Base-by-base conservation (phyloP, 2,888 invertebrate genomes). In the Dexiosoma caninum region DNA sequence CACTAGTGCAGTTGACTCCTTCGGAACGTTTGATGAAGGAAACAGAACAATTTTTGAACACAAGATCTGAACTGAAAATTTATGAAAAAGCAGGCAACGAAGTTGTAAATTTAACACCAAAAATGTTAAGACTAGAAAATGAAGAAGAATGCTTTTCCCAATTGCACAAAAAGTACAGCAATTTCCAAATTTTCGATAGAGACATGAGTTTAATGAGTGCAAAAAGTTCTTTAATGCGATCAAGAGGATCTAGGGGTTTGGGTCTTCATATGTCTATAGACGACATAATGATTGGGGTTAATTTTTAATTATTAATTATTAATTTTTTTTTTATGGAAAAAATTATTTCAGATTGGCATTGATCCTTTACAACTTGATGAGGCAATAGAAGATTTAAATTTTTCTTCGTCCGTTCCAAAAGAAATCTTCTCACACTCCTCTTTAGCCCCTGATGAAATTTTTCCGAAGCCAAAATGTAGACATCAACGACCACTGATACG, bases 401-500 rank as follows among this genome's bases (percentile, higher is more conserved):
- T 12, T 16, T 23, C 30, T 23, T 10, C 7, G 23, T 6, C 21
- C 2, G 1, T 0, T 4, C 9, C 16, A 5, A 10, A 1, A 6
- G 2, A 0, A 6, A 14, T 3, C 2, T 5, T 59, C 9, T 59
- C 59, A 0, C 37, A 30, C 9, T 77, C 72, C 0, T 19, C 84
- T 82, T 14, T 76, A 76, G 3, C n/a, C 21, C 3, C 7, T 0
- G 5, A 19, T 7, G 0, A 69, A 51, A 2, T 10, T 3, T 2
- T 23, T 35, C 2, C 3, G 19, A 6, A 3, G 7, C 1, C 19
- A 2, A 30, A 12, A 19, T 9, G 19, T 19, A 51, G 19, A 42
- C 44, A 83, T 2, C 89, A 8, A 0, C 16, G 8, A 2, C 12
- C 92, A 2, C 92, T 92, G 85, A 91, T 94, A n/a, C 92, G 92